These are phyloP conservation scores for Anastatus disparis DNA, from an alignment of 1,140 invertebrate species.

Conservation along the genomic window DNA sequence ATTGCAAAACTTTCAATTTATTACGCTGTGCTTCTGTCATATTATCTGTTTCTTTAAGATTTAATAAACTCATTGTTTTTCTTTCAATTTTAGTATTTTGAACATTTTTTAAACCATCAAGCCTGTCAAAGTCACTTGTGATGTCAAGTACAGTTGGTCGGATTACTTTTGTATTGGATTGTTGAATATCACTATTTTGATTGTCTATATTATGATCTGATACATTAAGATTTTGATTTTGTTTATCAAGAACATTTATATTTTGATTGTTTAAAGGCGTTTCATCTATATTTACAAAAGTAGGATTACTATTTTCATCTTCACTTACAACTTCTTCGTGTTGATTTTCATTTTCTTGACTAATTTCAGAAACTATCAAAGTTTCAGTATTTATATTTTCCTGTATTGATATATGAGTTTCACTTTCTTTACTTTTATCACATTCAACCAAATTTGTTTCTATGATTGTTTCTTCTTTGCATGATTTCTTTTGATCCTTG, in stretches of 20 bases:
- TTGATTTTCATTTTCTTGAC: neutral
- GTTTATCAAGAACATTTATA: neutral
- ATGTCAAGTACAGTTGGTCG: conserved; percentile 53
- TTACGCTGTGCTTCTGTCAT: conserved; percentile 52
- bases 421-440: neutral
- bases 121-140: conserved; percentile 17
- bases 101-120: conserved; percentile 4
- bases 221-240: conserved; percentile 24
- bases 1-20: conserved; percentile 47
- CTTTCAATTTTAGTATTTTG: neutral
- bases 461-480: neutral
- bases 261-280: conserved; percentile 18
- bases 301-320: conserved; percentile 44
- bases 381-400: neutral
- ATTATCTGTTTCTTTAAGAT: conserved; percentile 49
- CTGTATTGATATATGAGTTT: neutral
- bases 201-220: conserved; percentile 7
- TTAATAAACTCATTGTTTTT: conserved; percentile 4
- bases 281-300: conserved; percentile 1
- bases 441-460: neutral
- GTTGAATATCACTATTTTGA: conserved; percentile 12
- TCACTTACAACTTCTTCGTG: conserved; percentile 2
- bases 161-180: conserved; percentile 39
- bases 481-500: neutral
- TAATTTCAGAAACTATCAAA: neutral